Evolutionary conservation across 2,888 invertebrate genomes (phyloP), one percentile per base, ranked within the genome.

Genomic region (Calliscelio sp.): DNA sequence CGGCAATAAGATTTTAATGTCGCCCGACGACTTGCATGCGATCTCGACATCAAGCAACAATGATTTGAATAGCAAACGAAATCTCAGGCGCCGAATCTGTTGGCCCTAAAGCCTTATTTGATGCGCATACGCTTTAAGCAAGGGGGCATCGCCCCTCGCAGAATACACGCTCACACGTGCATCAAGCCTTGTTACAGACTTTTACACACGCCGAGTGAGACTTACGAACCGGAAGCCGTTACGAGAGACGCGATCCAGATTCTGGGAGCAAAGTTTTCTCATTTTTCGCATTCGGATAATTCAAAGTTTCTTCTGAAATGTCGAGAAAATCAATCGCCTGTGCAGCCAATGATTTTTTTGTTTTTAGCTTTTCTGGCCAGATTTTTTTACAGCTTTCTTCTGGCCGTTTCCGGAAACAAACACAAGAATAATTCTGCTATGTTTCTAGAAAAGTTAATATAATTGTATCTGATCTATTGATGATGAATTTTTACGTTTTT

Each of bases 281-380:
- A 92, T 92, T 92, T 92, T 92, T 92, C 91, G 89, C 89, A 84
- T 86, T 65, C 84, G 88, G 83, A 86, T 85, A 81, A 87, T 86
- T 84, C 86, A 89, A 91, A 90, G 89, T 92, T 92, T 88, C 70
- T 49, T 55, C 59, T 88, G 89, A 90, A 91, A 92, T 92, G 92
- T 90, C 89, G 89, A 84, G 87, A 88, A 88, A 91, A 93, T 93
- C 92, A 92, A 92, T 93, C 91, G 90, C 87, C 88, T 73, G 86
- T 88, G 20, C 22, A 75, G 28, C 51, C 41, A 59, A 49, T 38
- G n/a, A 55, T 66, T 66, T 77, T 77, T 70, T 77, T 55, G 49
- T 74, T 81, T 28, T 41, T n/a, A n/a, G n/a, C 46, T 70, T 28
- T 28, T 28, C 4, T 28, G 28, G 20, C 32, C 14, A 20, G 16